A percentile compares a stretch with the other conserved stretches of the same genome.
Evolutionary conservation across 2,797 vertebrate species (phyloP).

Genomic region (Monodelphis domestica): DNA sequence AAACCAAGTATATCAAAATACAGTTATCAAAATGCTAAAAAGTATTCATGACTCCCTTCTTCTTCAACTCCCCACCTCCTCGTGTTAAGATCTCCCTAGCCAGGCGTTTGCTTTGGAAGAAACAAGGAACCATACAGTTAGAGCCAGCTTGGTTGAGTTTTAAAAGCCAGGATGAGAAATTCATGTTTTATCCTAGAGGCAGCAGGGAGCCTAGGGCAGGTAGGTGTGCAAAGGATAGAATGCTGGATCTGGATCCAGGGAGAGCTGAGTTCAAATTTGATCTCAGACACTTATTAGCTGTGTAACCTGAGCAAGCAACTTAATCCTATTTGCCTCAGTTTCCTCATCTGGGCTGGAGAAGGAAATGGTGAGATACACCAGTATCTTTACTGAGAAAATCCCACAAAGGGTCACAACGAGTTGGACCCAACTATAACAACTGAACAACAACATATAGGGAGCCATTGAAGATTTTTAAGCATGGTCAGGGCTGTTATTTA

Average conservation of each 20-base stretch:
- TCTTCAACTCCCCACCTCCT: no score
- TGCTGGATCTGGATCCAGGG: neutral
- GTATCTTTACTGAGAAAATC: neutral
- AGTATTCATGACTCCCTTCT: no score
- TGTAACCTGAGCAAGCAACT: neutral
- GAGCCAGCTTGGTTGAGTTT: no score
- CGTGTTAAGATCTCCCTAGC: no score
- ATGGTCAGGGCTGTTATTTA: neutral
- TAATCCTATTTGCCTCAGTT: no score
- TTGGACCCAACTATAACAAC: neutral
- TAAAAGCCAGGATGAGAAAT: neutral
- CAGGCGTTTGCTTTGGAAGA: no score
- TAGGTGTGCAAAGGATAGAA: neutral
- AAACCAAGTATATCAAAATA: no score
- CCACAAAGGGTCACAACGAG: neutral
- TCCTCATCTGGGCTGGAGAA: neutral
- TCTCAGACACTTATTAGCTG: neutral
- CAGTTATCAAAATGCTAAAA: no score
- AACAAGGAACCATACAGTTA: no score
- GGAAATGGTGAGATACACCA: neutral
- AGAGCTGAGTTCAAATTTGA: neutral
- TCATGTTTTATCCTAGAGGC: neutral
- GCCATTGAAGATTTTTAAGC: neutral
- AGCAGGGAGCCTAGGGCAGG: neutral
- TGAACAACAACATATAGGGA: neutral